Evolutionary conservation across 2,888 invertebrate species (phyloP).

Genomic region (Lymantria dispar): DNA sequence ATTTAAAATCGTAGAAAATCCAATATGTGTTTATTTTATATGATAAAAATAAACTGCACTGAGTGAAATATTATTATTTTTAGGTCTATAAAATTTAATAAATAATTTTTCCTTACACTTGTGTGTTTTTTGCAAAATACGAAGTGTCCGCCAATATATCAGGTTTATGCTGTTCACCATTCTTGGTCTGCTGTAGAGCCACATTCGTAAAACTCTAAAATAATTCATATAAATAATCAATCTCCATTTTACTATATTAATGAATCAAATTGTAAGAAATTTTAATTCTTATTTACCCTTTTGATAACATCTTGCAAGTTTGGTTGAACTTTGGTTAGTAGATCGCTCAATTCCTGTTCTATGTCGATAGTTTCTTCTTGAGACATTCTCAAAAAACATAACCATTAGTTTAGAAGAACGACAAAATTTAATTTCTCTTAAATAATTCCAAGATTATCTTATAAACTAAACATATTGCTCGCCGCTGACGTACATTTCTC

Average conservation of each 20-base stretch:
- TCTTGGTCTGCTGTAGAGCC: conserved; percentile 74
- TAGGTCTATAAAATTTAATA: background rate
- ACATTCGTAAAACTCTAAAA: conserved; percentile 84
- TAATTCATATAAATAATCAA: conserved; percentile 6
- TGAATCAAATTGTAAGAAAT: conserved; percentile 1
- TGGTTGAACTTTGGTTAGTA: conserved; percentile 76
- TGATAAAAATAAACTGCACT: too few species aligned
- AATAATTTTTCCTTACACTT: conserved; percentile 68
- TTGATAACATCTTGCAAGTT: conserved; percentile 83
- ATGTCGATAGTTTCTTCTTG: conserved; percentile 68
- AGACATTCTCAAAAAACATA: conserved; percentile 56
- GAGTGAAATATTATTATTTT: too few species aligned
- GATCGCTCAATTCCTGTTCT: conserved; percentile 72
- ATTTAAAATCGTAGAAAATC: too few species aligned
- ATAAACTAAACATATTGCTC: conserved; percentile 29
- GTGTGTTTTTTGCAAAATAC: conserved; percentile 79
- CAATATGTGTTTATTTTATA: too few species aligned
- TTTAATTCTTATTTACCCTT: conserved; percentile 69
- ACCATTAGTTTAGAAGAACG: conserved; percentile 21
- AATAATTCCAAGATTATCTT: conserved; percentile 17
- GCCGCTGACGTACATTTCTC: background rate
- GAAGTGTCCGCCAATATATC: conserved; percentile 78
- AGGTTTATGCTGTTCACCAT: conserved; percentile 69
- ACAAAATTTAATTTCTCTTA: conserved; percentile 19
- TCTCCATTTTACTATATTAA: background rate